phyloP scores from a whole-genome alignment of 2,113 vertebrate genomes.

The Bolborhynchus lineola region DNA sequence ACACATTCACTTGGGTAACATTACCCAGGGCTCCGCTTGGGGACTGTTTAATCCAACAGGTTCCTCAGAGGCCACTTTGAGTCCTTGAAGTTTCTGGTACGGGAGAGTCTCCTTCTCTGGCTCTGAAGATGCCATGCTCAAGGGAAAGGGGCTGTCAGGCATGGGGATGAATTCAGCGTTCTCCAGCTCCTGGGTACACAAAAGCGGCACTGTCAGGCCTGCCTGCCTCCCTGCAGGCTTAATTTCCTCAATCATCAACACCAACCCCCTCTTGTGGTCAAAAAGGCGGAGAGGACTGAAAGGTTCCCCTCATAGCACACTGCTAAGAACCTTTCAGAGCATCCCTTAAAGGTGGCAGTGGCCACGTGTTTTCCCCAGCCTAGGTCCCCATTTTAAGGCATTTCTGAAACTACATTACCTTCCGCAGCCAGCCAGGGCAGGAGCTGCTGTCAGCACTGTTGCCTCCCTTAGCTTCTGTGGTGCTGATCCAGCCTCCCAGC shows the following conservation, averaged over 20 bases:
- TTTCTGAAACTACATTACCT: slow-evolving; percentile 74
- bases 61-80: slow-evolving; percentile 81
- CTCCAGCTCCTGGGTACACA: slow-evolving; percentile 85
- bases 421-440: slow-evolving; percentile 93
- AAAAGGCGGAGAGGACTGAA: background rate
- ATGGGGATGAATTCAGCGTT: slow-evolving; percentile 97
- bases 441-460: slow-evolving; percentile 85
- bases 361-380: background rate
- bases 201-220: slow-evolving; percentile 39
- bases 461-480: slow-evolving; percentile 76
- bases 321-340: background rate
- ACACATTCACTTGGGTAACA: background rate
- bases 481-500: slow-evolving; percentile 77
- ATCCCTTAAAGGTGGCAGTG: background rate
- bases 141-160: slow-evolving; percentile 78
- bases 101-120: slow-evolving; percentile 77
- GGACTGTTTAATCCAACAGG: slow-evolving; percentile 57
- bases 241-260: background rate
- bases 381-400: background rate
- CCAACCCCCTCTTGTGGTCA: slow-evolving; percentile 65
- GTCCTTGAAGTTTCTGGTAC: slow-evolving; percentile 85
- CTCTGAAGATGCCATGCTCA: slow-evolving; percentile 72
- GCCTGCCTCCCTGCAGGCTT: background rate
- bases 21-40: slow-evolving; percentile 71
- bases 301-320: accelerated